These are phyloP conservation scores for Hippasteria phrygiana DNA, from an alignment of 53 echinoderm and acorn worm species.

Conservation along the genomic window DNA sequence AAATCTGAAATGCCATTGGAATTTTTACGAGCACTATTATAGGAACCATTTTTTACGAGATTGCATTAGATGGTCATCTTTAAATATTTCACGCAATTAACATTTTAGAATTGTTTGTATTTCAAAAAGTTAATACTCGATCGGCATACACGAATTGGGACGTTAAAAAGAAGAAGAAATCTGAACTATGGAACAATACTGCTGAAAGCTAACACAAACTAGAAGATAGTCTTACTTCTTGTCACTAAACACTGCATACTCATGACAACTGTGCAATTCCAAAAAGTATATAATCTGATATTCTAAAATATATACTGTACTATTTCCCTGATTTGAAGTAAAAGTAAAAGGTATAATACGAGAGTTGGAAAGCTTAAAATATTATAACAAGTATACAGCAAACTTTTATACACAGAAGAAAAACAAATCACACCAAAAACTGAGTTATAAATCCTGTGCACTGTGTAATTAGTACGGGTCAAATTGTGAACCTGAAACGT, in stretches of 20 bases:
- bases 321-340: slow-evolving; percentile 12
- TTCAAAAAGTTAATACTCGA: not conserved
- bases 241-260: not conserved
- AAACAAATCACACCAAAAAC: not conserved
- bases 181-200: too few species aligned
- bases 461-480: not conserved
- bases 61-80: not conserved
- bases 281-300: not conserved
- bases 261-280: not conserved
- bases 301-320: slow-evolving; percentile 22
- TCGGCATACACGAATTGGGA: not conserved
- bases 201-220: too few species aligned
- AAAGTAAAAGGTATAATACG: not conserved
- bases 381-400: not conserved
- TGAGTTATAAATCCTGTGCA: not conserved
- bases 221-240: not conserved
- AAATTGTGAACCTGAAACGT: not conserved
- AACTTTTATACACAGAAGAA: not conserved
- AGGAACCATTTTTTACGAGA: too few species aligned
- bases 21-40: too few species aligned
- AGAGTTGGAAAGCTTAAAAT: not conserved
- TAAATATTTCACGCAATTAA: not conserved
- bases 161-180: not conserved
- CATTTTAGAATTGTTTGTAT: not conserved
- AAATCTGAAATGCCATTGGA: too few species aligned